Percentiles rank a stretch among this genome's conserved stretches.
Evolutionary conservation across 2,113 vertebrate species (phyloP).

Genomic region (Abramis brama): DNA sequence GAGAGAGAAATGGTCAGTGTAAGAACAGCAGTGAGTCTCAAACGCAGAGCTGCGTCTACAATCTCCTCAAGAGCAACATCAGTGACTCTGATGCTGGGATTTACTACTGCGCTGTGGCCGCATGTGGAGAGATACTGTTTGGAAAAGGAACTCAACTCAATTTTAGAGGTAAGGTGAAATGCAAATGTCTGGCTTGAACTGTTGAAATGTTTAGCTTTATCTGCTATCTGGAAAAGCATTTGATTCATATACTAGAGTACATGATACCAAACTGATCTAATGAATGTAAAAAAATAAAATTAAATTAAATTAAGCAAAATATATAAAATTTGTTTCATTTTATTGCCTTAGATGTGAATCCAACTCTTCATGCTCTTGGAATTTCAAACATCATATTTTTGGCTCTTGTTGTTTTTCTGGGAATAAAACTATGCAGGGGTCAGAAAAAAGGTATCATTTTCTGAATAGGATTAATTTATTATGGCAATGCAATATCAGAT

Average conservation of each 20-base stretch:
- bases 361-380: neutral
- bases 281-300: no score
- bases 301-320: no score
- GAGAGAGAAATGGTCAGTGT: constrained; percentile 47
- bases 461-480: no score
- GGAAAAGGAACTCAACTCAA: constrained; percentile 61
- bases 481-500: no score
- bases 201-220: neutral
- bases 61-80: constrained; percentile 50
- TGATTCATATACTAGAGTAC: neutral
- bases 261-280: neutral
- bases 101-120: constrained; percentile 62
- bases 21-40: neutral
- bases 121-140: constrained; percentile 63
- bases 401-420: constrained; percentile 9
- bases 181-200: neutral
- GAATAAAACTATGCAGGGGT: neutral
- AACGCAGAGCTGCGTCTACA: constrained; percentile 59
- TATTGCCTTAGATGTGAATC: neutral
- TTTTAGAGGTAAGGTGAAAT: neutral
- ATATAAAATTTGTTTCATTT: no score
- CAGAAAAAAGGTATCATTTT: neutral
- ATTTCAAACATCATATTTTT: neutral
- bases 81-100: constrained; percentile 47
- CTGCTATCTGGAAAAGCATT: neutral